A percentile compares a stretch with the other conserved stretches of the same genome.
Evolutionary conservation across 2,113 vertebrate species (phyloP).

Genomic region (Solea senegalensis): DNA sequence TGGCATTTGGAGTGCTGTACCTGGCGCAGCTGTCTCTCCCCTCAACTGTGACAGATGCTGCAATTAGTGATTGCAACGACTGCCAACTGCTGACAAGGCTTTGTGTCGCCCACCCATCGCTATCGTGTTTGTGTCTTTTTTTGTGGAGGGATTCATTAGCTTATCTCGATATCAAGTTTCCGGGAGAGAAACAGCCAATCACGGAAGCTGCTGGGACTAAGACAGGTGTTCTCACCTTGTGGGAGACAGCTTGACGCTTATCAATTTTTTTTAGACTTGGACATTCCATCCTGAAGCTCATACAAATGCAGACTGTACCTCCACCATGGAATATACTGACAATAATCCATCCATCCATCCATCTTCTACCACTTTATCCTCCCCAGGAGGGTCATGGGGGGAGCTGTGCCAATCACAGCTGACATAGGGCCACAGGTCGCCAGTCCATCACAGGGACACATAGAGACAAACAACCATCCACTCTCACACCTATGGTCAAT

Average conservation of each 20-base stretch:
- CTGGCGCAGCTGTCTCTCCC: conserved; percentile 43
- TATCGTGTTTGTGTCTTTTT: conserved; percentile 5
- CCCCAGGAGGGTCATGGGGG: too few relatives aligned
- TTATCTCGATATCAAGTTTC: conserved; percentile 42
- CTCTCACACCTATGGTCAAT: too few relatives aligned
- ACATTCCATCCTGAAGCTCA: not conserved
- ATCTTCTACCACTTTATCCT: too few relatives aligned
- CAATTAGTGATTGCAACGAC: conserved; percentile 59
- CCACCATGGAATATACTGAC: not conserved
- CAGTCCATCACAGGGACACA: too few relatives aligned
- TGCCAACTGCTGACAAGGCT: conserved; percentile 64
- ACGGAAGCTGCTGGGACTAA: conserved; percentile 8
- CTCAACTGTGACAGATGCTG: conserved; percentile 61
- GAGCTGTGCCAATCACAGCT: too few relatives aligned
- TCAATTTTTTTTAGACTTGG: conserved; percentile 5
- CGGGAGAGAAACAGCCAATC: conserved; percentile 36
- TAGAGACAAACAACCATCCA: too few relatives aligned
- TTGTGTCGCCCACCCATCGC: conserved; percentile 37
- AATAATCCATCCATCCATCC: too few relatives aligned
- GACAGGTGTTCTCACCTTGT: conserved; percentile 8
- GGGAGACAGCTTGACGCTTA: conserved; percentile 1
- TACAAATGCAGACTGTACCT: not conserved
- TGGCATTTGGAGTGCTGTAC: conserved; percentile 60
- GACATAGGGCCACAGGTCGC: too few relatives aligned
- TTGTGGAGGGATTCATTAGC: conserved; percentile 31